A percentile compares a stretch with the other conserved stretches of the same genome.
These are phyloP conservation scores for Cerastis leucographa DNA, from an alignment of 2,888 invertebrate genomes.

Conservation along the genomic window DNA sequence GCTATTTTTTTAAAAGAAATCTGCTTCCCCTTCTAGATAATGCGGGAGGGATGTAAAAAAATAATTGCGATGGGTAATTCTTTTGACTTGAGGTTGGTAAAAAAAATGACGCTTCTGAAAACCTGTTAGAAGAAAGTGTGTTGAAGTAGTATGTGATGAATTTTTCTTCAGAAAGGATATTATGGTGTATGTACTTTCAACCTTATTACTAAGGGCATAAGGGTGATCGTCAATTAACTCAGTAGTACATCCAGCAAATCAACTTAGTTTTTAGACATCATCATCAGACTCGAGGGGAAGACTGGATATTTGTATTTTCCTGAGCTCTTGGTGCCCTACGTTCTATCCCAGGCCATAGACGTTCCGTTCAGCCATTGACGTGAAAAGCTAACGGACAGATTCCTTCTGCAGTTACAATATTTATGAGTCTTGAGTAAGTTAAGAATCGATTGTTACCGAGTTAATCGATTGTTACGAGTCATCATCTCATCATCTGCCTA, in stretches of 20 bases:
- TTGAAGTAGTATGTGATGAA: no score
- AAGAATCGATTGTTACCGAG: not conserved
- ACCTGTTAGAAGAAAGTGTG: not conserved
- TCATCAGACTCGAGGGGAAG: not conserved
- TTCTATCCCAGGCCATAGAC: no score
- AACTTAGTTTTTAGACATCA: not conserved
- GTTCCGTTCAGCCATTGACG: not conserved
- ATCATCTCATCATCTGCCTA: no score
- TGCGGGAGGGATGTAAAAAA: constrained; percentile 46
- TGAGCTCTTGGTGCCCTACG: not conserved
- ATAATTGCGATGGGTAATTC: constrained; percentile 53
- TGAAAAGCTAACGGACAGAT: not conserved
- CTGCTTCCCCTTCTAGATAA: constrained; percentile 56
- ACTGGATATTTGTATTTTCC: not conserved
- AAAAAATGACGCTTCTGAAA: constrained; percentile 7
- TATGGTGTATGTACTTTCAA: no score
- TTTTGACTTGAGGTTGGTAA: constrained; percentile 22
- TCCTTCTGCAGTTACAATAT: not conserved
- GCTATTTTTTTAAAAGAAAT: constrained; percentile 63
- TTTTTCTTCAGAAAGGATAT: not conserved
- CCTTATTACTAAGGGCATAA: no score
- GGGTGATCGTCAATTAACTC: no score
- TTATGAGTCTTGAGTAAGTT: not conserved
- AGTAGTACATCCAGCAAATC: not conserved
- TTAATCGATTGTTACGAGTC: not conserved